phyloP scores from a whole-genome alignment of 2,888 invertebrate genomes.

The Rhagonycha lutea region DNA sequence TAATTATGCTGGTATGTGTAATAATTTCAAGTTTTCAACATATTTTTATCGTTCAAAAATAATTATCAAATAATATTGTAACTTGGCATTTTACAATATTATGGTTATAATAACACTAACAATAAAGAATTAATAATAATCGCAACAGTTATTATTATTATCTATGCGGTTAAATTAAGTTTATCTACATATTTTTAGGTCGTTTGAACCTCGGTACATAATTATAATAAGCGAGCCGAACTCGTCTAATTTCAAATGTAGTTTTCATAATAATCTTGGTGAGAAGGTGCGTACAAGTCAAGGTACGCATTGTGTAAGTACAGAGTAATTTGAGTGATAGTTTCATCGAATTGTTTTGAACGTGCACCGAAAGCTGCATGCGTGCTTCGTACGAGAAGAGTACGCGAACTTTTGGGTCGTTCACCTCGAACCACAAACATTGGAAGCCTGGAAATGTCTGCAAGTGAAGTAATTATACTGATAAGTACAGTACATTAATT shows the following conservation, averaged over 20 bases:
- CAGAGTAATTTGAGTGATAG: conserved; percentile 22
- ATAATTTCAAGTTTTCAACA: not conserved
- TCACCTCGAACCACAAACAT: conserved; percentile 31
- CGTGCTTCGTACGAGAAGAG: conserved; percentile 25
- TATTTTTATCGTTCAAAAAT: not conserved
- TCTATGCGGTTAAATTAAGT: not conserved
- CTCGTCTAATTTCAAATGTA: not conserved
- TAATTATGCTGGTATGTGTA: not conserved
- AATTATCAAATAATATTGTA: not conserved
- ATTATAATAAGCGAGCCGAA: conserved; percentile 9
- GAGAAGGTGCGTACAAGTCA: conserved; percentile 13
- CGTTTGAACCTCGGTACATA: conserved; percentile 14
- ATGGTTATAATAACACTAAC: not conserved
- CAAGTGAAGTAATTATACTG: conserved; percentile 27
- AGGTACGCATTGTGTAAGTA: conserved; percentile 13
- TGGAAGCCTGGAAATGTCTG: conserved; percentile 24
- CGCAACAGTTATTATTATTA: not conserved
- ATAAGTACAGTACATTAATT: conserved; percentile 12
- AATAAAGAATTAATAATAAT: not conserved
- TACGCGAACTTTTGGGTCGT: conserved; percentile 35
- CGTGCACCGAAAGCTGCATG: conserved; percentile 29
- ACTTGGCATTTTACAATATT: not conserved
- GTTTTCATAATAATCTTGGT: conserved; percentile 1
- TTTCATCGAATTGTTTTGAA: conserved; percentile 29
- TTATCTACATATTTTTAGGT: conserved; percentile 18